Evolutionary conservation across 2,797 vertebrate genomes (phyloP).

Genomic region (Sitta carolinensis): DNA sequence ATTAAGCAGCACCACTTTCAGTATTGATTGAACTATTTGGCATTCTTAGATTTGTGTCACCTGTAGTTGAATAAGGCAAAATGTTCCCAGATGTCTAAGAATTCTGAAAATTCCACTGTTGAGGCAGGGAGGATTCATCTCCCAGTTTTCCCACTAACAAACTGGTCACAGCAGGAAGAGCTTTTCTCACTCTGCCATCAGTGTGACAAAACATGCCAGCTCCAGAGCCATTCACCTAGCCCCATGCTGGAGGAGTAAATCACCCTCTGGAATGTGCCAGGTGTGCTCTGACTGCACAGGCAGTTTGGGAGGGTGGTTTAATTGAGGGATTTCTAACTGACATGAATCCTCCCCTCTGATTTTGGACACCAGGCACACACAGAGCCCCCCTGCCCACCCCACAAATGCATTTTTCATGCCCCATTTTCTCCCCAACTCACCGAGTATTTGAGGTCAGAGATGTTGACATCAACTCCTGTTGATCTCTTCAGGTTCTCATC

Average conservation of each 20-base stretch:
- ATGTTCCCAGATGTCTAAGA: not conserved
- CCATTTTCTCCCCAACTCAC: slow-evolving; percentile 78
- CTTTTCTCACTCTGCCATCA: not conserved
- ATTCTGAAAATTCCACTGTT: not conserved
- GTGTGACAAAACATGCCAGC: not conserved
- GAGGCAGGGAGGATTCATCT: not conserved
- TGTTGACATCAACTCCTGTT: slow-evolving; percentile 85
- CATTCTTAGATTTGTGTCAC: not conserved
- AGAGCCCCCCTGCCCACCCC: not conserved
- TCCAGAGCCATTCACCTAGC: not conserved
- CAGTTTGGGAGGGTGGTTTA: not conserved
- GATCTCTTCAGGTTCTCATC: slow-evolving; percentile 88
- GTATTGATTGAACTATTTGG: not conserved
- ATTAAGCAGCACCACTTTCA: not conserved
- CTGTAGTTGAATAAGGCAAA: not conserved
- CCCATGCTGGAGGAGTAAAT: not conserved
- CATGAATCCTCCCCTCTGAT: not conserved
- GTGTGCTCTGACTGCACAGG: not conserved
- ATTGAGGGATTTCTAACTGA: too few species aligned
- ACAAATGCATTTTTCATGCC: not conserved
- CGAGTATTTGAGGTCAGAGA: slow-evolving; percentile 85
- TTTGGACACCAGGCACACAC: not conserved
- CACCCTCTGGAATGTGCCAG: not conserved
- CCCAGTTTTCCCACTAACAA: not conserved
- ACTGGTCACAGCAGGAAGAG: not conserved